These are phyloP conservation scores for Proctacanthus coquilletti DNA, from an alignment of 1,140 invertebrate genomes.

Conservation along the genomic window DNA sequence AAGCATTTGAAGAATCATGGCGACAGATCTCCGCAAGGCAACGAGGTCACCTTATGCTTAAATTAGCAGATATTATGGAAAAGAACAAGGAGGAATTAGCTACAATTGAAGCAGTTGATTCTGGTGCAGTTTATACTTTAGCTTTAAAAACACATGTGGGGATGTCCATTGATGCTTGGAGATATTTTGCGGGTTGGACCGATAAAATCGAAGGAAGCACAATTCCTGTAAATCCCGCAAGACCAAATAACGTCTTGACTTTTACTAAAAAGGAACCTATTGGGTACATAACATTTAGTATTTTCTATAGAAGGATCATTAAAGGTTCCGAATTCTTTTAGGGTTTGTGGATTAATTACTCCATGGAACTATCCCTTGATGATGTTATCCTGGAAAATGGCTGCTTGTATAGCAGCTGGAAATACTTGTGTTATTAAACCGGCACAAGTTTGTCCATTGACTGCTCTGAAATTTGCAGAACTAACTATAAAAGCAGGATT, in stretches of 20 bases:
- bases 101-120: constrained; percentile 82
- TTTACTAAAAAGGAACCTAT: constrained; percentile 83
- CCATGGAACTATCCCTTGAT: constrained; percentile 97
- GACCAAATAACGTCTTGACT: constrained; percentile 68
- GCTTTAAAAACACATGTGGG: constrained; percentile 88
- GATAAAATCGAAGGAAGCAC: constrained; percentile 89
- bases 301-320: background rate
- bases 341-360: constrained; percentile 86
- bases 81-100: constrained; percentile 86
- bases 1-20: constrained; percentile 81
- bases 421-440: constrained; percentile 91
- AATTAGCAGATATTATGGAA: constrained; percentile 86
- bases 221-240: constrained; percentile 73
- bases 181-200: constrained; percentile 87
- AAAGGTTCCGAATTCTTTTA: constrained; percentile 14
- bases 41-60: constrained; percentile 56
- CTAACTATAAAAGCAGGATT: constrained; percentile 72
- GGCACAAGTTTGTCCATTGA: constrained; percentile 81
- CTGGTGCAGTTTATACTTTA: constrained; percentile 88
- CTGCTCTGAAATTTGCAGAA: constrained; percentile 88
- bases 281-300: constrained; percentile 39
- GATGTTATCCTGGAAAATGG: constrained; percentile 99
- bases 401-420: constrained; percentile 84
- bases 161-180: constrained; percentile 87
- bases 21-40: constrained; percentile 73